These are phyloP conservation scores for Karalla daura DNA, from an alignment of 2,797 vertebrate genomes.

Conservation along the genomic window DNA sequence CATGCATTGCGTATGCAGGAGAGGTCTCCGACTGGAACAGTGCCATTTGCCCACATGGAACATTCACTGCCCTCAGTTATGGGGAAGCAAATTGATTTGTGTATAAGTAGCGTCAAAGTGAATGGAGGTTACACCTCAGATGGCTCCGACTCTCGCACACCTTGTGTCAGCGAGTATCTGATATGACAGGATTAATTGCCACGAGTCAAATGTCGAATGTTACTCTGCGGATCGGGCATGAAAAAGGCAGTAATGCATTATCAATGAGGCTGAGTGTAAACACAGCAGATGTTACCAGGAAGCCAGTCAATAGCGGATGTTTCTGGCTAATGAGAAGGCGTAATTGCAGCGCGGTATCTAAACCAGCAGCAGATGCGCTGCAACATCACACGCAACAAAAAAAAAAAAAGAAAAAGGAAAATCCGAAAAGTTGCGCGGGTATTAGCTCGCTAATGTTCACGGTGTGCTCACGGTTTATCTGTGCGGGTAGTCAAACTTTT, in stretches of 20 bases:
- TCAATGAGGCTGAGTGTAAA: constrained; percentile 72
- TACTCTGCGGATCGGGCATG: constrained; percentile 53
- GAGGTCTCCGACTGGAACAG: constrained; percentile 27
- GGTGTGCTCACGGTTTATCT: constrained; percentile 27
- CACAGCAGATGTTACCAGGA: constrained; percentile 74
- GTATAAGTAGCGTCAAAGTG: constrained; percentile 50
- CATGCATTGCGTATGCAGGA: constrained; percentile 41
- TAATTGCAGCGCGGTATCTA: constrained; percentile 67
- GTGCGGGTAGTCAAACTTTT: constrained; percentile 47
- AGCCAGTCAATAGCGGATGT: constrained; percentile 67
- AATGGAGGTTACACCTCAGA: constrained; percentile 37
- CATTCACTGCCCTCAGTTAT: constrained; percentile 37
- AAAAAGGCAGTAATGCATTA: constrained; percentile 71
- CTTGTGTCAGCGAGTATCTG: constrained; percentile 36
- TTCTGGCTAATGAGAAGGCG: constrained; percentile 75
- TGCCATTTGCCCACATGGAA: constrained; percentile 44
- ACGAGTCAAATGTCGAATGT: constrained; percentile 57
- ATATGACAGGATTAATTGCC: constrained; percentile 60
- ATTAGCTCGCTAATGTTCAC: constrained; percentile 41
- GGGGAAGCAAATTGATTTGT: constrained; percentile 56
- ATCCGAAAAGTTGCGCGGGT: constrained; percentile 17
- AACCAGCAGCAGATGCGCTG: constrained; percentile 60
- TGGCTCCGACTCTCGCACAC: constrained; percentile 41
- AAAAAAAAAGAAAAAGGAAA: too few relatives aligned
- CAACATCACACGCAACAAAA: constrained; percentile 18